Conservation (phyloP, 2,113 vertebrate genomes). For the Tragelaphus scriptus region DNA sequence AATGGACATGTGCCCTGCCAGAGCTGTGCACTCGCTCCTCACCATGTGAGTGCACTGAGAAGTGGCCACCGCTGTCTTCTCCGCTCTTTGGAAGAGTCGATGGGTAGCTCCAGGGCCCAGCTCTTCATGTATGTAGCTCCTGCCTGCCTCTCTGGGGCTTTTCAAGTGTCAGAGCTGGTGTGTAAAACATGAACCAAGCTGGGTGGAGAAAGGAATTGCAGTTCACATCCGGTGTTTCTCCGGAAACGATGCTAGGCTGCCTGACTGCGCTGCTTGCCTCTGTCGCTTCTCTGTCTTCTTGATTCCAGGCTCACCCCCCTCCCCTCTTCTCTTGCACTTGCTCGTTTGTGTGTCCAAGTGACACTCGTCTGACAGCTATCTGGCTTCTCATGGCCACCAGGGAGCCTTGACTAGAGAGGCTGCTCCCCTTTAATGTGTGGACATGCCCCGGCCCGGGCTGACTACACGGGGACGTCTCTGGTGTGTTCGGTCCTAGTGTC, state of each 20-base stretch:
- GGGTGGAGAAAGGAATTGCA: constrained; percentile 56
- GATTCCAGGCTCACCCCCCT: background rate
- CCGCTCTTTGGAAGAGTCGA: constrained; percentile 34
- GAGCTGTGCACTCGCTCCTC: background rate
- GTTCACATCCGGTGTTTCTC: constrained; percentile 69
- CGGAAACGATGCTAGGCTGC: background rate
- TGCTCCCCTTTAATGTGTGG: background rate
- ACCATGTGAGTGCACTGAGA: background rate
- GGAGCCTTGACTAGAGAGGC: background rate
- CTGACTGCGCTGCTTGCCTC: background rate
- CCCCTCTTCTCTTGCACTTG: background rate
- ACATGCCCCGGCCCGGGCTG: background rate
- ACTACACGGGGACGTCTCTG: background rate
- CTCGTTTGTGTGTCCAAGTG: background rate
- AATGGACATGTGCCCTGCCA: background rate
- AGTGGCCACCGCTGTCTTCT: constrained; percentile 28
- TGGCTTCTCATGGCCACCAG: background rate
- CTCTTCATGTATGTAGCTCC: constrained; percentile 63
- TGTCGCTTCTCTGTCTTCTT: constrained; percentile 5
- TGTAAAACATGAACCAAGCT: constrained; percentile 74
- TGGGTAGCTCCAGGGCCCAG: constrained; percentile 34
- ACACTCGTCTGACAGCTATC: background rate
- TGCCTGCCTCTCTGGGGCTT: constrained; percentile 57
- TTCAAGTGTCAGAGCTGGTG: constrained; percentile 75
- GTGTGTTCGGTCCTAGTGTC: background rate